Evolutionary conservation across 2,888 invertebrate species (phyloP), one percentile per base, ranked within the genome.

Genomic region (Euzophera pinguis): DNA sequence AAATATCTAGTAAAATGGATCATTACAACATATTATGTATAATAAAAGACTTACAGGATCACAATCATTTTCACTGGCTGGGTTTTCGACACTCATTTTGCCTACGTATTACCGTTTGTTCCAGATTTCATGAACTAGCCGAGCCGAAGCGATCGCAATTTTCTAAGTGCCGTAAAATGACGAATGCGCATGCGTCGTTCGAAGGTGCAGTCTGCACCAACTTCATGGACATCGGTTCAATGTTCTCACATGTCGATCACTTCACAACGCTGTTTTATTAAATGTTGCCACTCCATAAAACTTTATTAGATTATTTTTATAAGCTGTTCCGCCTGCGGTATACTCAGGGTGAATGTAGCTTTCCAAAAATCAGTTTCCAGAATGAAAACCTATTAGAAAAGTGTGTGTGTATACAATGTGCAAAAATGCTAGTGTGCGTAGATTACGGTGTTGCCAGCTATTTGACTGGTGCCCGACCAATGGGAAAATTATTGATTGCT

Each of bases 1-100:
- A 58, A 67, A 65, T 57, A 51, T 53, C 55, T 53, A 45, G 57
- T 37, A 47, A 64, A 67, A 60, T 34, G 55, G 72, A 59, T 62
- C 57, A 53, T 58, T 52, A 56, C 47, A 50, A 51, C 53, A 61
- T 60, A 57, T 58, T 22, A 57, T 70, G 65, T 62, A 53, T 53
- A 71, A 80, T 71, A 83, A 61, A 73, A 60, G 81, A 92, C 92
- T 93, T 92, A 93, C 93, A 67, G 90, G 81, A 69, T 91, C 91
- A 69, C 90, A 86, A 84, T 91, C 87, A 75, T 91, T 91, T 71
- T 90, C 91, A 83, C 82, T 91, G 61, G 85, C 85, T 71, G 92
- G 90, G 84, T 91, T 93, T 91, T 93, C 93, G 63, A 91, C 91
- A 81, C 93, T 93, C 93, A 93, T 93, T 90, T 89, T 90, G 90